Evolutionary conservation across 2,797 vertebrate species (phyloP).

Genomic region (Cryptoprocta ferox): DNA sequence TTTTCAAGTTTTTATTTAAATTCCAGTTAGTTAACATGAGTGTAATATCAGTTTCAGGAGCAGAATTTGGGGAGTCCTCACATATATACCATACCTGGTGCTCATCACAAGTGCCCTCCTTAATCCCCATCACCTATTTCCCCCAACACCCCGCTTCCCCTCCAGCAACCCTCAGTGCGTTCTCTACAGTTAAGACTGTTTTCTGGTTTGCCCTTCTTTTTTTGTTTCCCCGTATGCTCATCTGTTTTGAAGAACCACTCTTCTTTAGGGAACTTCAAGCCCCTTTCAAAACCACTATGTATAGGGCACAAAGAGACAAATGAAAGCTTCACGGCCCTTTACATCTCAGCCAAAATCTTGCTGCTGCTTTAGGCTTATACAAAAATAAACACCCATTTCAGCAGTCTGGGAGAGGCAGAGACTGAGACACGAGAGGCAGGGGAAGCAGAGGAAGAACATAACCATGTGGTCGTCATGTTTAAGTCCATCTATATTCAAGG

Average conservation of each 20-base stretch:
- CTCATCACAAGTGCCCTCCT: too few species aligned
- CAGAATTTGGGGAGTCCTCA: too few species aligned
- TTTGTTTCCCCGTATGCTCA: too few species aligned
- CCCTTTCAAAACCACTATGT: background rate
- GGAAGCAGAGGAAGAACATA: background rate
- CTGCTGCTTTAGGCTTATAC: background rate
- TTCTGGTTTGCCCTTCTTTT: too few species aligned
- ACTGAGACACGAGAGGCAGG: background rate
- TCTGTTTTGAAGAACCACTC: background rate
- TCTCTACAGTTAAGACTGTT: too few species aligned
- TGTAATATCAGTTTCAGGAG: too few species aligned
- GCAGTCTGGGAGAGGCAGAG: background rate
- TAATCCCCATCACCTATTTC: too few species aligned
- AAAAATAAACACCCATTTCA: background rate
- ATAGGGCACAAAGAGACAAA: background rate
- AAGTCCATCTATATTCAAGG: background rate
- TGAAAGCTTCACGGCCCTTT: background rate
- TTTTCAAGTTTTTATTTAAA: too few species aligned
- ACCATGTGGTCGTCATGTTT: background rate
- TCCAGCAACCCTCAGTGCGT: too few species aligned
- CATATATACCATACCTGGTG: too few species aligned
- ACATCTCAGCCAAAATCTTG: background rate
- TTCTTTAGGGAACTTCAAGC: slow-evolving; percentile 11
- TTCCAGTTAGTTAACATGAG: too few species aligned
- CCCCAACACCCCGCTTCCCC: too few species aligned